These are phyloP conservation scores for Pedionomus torquatus DNA, from an alignment of 2,113 vertebrate genomes.

Conservation along the genomic window DNA sequence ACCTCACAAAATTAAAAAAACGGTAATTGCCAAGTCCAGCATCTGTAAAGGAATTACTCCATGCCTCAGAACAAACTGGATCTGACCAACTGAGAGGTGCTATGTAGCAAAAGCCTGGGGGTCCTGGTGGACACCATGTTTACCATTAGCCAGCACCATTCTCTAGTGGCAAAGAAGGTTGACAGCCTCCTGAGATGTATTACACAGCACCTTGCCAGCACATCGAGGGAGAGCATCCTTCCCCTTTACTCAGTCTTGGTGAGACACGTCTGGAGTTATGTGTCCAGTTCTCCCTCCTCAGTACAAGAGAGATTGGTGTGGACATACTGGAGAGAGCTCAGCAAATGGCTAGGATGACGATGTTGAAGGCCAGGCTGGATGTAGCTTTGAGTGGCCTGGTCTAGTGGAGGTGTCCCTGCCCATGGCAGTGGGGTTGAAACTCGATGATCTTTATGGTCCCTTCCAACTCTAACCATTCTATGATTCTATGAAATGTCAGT, in stretches of 20 bases:
- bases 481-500: background rate
- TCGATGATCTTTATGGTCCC: no score
- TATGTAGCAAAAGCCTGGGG: background rate
- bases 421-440: no score
- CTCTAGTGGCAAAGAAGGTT: background rate
- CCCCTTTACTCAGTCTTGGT: background rate
- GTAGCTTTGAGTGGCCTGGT: no score
- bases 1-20: background rate
- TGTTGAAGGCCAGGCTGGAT: no score
- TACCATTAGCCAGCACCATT: fast-evolving
- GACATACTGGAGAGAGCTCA: background rate
- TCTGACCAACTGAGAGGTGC: background rate
- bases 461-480: no score
- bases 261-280: background rate
- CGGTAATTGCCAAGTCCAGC: background rate
- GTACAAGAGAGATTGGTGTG: no score
- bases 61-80: background rate
- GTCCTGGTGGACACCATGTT: background rate
- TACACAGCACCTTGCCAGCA: background rate
- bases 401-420: no score
- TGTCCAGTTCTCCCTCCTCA: background rate
- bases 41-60: background rate
- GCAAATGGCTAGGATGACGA: background rate
- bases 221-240: fast-evolving
- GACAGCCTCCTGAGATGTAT: background rate